Conservation (phyloP, 2,888 invertebrate genomes). For the Melanchra persicariae region DNA sequence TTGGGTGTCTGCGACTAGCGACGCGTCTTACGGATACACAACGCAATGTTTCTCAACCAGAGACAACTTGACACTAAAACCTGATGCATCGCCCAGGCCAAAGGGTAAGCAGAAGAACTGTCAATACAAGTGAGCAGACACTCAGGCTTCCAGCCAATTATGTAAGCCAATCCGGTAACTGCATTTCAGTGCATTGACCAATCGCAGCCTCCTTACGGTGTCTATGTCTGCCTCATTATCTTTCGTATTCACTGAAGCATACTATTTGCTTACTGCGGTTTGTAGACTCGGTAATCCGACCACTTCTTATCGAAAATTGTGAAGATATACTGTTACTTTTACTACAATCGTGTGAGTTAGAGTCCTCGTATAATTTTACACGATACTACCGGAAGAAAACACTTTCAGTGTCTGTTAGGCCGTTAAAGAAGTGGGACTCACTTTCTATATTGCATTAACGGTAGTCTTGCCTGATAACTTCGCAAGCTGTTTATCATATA, state of each 20-base stretch:
- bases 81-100: conserved; percentile 8
- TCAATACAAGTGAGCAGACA: conserved; percentile 30
- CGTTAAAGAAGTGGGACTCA: conserved; percentile 49
- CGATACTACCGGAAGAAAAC: conserved; percentile 46
- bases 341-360: conserved; percentile 23
- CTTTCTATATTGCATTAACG: conserved; percentile 61
- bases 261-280: conserved; percentile 34
- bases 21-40: background rate
- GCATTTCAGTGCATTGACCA: conserved; percentile 35
- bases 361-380: conserved; percentile 47
- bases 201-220: conserved; percentile 21
- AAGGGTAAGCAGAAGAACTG: conserved; percentile 39
- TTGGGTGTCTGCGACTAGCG: conserved; percentile 5
- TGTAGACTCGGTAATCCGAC: background rate
- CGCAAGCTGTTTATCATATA: conserved; percentile 56
- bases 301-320: conserved; percentile 17
- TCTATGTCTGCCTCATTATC: conserved; percentile 24
- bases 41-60: conserved; percentile 27
- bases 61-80: conserved; percentile 18
- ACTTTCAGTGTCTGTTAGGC: conserved; percentile 53
- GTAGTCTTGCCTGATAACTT: conserved; percentile 54
- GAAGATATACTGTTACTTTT: conserved; percentile 33
- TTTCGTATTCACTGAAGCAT: conserved; percentile 35
- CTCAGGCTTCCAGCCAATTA: conserved; percentile 22
- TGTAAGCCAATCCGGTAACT: conserved; percentile 33